A percentile compares a stretch with the other conserved stretches of the same genome.
phyloP scores from a whole-genome alignment of 2,797 vertebrate genomes.

The Pangasius mekongensis region DNA sequence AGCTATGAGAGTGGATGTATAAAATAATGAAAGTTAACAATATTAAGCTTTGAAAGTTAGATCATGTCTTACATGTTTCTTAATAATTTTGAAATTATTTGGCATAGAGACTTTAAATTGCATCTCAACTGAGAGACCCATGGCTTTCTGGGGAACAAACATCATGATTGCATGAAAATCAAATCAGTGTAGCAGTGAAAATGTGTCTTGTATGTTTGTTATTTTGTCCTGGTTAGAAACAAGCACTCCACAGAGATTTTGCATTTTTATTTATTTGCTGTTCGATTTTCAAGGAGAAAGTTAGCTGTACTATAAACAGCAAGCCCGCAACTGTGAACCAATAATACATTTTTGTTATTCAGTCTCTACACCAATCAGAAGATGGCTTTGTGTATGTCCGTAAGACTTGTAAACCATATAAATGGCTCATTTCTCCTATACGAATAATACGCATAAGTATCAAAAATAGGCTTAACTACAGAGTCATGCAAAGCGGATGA shows the following conservation, averaged over 20 bases:
- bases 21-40: conserved; percentile 1
- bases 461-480: neutral
- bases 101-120: neutral
- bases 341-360: neutral
- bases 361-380: neutral
- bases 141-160: neutral
- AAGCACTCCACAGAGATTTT: neutral
- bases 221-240: neutral
- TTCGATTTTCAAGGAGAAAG: neutral
- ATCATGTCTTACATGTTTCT: neutral
- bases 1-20: neutral
- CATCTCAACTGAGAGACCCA: neutral
- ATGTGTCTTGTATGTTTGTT: neutral
- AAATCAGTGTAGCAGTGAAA: neutral
- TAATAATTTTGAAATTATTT: neutral
- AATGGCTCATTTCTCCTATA: neutral
- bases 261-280: neutral
- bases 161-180: neutral
- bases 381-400: neutral
- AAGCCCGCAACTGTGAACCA: neutral
- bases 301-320: neutral
- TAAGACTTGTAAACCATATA: neutral
- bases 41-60: neutral
- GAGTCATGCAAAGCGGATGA: neutral
- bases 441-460: neutral